A percentile compares a stretch with the other conserved stretches of the same genome.
These are phyloP conservation scores for Mythimna vitellina DNA, from an alignment of 2,888 invertebrate genomes.

Conservation along the genomic window DNA sequence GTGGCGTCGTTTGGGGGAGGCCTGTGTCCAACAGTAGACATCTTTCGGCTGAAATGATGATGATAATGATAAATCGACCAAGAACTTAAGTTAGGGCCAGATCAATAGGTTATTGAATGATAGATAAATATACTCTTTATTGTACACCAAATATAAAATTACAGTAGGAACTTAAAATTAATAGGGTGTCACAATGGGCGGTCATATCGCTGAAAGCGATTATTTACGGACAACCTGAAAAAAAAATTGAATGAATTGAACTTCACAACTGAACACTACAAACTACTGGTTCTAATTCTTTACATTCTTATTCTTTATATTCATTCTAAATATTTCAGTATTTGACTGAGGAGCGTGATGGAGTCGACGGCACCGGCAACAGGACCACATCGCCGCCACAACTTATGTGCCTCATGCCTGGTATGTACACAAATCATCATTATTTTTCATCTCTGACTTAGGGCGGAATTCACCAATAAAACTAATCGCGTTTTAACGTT, in stretches of 20 bases:
- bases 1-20: too few species aligned
- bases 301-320: not conserved
- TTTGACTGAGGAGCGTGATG: constrained; percentile 89
- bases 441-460: not conserved
- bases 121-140: too few species aligned
- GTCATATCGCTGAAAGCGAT: too few species aligned
- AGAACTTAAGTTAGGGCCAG: not conserved
- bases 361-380: constrained; percentile 88
- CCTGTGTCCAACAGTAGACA: too few species aligned
- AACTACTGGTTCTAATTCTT: not conserved
- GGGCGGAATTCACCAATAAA: too few species aligned
- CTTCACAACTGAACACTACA: not conserved
- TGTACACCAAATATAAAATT: too few species aligned
- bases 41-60: too few species aligned
- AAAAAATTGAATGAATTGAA: too few species aligned
- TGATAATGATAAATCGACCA: not conserved
- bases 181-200: too few species aligned
- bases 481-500: too few species aligned
- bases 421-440: constrained; percentile 67
- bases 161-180: too few species aligned
- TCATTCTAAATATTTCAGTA: constrained; percentile 77
- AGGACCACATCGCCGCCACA: constrained; percentile 87
- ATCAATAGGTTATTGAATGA: not conserved
- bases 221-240: too few species aligned
- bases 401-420: constrained; percentile 91